phyloP scores from a whole-genome alignment of 2,888 invertebrate genomes.

The Sesia apiformis region DNA sequence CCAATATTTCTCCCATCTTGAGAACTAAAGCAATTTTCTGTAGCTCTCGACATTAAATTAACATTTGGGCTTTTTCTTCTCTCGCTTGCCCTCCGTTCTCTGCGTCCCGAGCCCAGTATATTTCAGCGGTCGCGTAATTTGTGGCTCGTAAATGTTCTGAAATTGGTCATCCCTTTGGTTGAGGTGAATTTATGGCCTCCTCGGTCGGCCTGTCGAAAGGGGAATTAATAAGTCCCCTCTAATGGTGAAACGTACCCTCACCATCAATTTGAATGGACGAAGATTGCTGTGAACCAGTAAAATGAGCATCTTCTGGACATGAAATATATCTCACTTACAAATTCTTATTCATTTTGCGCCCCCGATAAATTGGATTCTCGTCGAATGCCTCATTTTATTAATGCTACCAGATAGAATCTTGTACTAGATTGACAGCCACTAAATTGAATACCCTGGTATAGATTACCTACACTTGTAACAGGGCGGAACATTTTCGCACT shows the following conservation, averaged over 20 bases:
- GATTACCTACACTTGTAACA: constrained; percentile 7
- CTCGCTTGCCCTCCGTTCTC: constrained; percentile 37
- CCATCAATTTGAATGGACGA: constrained; percentile 73
- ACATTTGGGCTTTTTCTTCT: constrained; percentile 69
- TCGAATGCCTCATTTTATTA: constrained; percentile 43
- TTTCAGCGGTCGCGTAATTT: constrained; percentile 73
- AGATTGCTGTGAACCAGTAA: constrained; percentile 58
- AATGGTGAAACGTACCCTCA: constrained; percentile 73
- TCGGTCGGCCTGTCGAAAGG: constrained; percentile 74
- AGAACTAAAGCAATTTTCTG: constrained; percentile 63
- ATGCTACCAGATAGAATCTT: constrained; percentile 19
- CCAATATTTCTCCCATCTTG: constrained; percentile 60
- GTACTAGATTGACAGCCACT: constrained; percentile 10
- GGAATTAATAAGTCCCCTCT: constrained; percentile 74
- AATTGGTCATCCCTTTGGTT: constrained; percentile 75
- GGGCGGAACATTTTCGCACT: too few relatives aligned
- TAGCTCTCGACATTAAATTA: constrained; percentile 70
- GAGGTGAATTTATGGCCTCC: constrained; percentile 73
- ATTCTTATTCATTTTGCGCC: constrained; percentile 52
- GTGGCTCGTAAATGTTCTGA: constrained; percentile 75
- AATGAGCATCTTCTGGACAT: constrained; percentile 49
- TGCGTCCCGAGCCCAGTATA: constrained; percentile 59
- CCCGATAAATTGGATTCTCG: constrained; percentile 48
- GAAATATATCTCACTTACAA: constrained; percentile 62
- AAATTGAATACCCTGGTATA: constrained; percentile 16